These are phyloP conservation scores for Microcebus murinus DNA, from an alignment of 2,113 vertebrate genomes.

Conservation along the genomic window DNA sequence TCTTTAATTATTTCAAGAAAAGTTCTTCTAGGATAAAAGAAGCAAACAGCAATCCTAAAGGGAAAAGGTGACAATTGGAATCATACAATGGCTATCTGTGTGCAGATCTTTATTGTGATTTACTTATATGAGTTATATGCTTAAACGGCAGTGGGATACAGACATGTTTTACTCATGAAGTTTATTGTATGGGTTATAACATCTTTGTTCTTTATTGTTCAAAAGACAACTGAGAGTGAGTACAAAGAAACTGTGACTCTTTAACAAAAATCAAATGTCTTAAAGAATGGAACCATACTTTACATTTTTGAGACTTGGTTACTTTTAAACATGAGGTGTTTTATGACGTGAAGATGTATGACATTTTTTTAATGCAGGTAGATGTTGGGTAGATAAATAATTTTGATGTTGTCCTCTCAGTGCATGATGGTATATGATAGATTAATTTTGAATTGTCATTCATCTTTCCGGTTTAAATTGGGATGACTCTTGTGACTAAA, in stretches of 20 bases:
- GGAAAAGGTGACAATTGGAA: neutral
- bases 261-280: neutral
- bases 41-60: neutral
- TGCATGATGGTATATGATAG: neutral
- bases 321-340: neutral
- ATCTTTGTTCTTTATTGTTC: slow-evolving; percentile 22
- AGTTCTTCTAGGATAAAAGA: neutral
- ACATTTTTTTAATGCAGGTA: neutral
- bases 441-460: neutral
- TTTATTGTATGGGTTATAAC: slow-evolving; percentile 8
- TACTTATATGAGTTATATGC: neutral
- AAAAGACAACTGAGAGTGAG: neutral
- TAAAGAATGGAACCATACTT: neutral
- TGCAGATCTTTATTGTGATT: neutral
- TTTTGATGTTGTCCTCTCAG: neutral
- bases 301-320: neutral
- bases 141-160: neutral
- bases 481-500: neutral
- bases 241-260: neutral
- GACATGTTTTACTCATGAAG: neutral
- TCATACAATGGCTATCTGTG: neutral
- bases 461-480: neutral
- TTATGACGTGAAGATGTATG: neutral
- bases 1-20: slow-evolving; percentile 42
- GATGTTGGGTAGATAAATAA: neutral